Percentiles rank a stretch among this genome's conserved stretches.
These are phyloP conservation scores for Heterotis niloticus DNA, from an alignment of 2,113 vertebrate species.

Conservation along the genomic window DNA sequence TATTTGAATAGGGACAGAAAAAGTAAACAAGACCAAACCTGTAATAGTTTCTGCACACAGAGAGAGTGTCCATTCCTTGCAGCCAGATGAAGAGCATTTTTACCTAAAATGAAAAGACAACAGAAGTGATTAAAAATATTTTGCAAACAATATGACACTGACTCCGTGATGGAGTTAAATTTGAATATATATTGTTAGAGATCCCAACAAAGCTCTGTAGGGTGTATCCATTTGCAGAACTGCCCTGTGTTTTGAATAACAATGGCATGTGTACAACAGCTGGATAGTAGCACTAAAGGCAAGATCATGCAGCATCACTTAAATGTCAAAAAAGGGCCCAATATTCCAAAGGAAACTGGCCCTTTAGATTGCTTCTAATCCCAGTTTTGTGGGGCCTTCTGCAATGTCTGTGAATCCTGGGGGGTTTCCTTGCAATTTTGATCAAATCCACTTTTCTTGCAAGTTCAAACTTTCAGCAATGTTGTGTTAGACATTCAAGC, in stretches of 20 bases:
- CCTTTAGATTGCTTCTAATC: not conserved
- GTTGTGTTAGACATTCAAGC: too few relatives aligned
- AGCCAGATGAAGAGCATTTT: constrained; percentile 87
- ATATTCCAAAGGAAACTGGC: not conserved
- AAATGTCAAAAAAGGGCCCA: not conserved
- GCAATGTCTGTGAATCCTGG: too few relatives aligned
- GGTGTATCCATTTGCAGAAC: not conserved
- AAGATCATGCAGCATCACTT: not conserved
- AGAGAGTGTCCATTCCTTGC: constrained; percentile 84
- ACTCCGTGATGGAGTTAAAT: too few relatives aligned
- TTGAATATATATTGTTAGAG: not conserved
- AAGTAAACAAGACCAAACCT: constrained; percentile 65
- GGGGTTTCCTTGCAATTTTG: too few relatives aligned
- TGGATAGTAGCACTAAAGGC: not conserved
- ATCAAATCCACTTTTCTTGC: too few relatives aligned
- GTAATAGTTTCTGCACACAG: constrained; percentile 90
- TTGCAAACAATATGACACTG: too few relatives aligned
- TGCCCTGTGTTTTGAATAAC: not conserved
- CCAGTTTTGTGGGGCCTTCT: too few relatives aligned
- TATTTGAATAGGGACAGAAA: not conserved
- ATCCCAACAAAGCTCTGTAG: too few relatives aligned
- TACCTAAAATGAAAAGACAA: constrained; percentile 65
- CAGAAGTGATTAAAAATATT: not conserved
- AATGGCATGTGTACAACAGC: not conserved
- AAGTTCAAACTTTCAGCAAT: too few relatives aligned